A percentile compares a stretch with the other conserved stretches of the same genome.
These are phyloP conservation scores for Cerastoderma edule DNA, from an alignment of 2,888 invertebrate species.

Conservation along the genomic window DNA sequence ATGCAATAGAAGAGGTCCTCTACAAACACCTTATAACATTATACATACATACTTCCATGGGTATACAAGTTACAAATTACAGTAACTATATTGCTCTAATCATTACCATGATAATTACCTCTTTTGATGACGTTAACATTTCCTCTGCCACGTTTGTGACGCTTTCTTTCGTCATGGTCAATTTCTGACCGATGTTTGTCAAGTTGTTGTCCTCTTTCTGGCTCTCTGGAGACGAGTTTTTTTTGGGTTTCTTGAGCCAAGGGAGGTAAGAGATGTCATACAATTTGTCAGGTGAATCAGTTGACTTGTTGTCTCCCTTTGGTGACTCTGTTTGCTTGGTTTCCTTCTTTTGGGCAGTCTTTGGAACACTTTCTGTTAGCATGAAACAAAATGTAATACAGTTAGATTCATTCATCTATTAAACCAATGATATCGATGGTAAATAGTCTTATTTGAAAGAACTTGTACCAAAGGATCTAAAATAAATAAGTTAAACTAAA, in stretches of 20 bases:
- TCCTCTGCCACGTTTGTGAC: slow-evolving; percentile 71
- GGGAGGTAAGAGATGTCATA: slow-evolving; percentile 48
- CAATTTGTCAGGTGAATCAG: slow-evolving; percentile 18
- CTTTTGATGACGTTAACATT: slow-evolving; percentile 71
- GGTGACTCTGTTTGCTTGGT: slow-evolving; percentile 17
- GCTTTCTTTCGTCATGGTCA: slow-evolving; percentile 65
- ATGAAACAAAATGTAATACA: not conserved
- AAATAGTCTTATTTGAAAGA: too few relatives aligned
- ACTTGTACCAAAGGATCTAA: too few relatives aligned
- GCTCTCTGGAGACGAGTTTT: slow-evolving; percentile 16
- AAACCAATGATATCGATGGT: too few relatives aligned
- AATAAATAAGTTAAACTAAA: too few relatives aligned
- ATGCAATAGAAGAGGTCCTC: too few relatives aligned
- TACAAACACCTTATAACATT: too few relatives aligned
- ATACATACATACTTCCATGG: too few relatives aligned
- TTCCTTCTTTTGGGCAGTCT: slow-evolving; percentile 29
- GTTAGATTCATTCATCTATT: not conserved
- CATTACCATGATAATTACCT: slow-evolving; percentile 67
- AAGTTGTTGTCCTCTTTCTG: slow-evolving; percentile 61
- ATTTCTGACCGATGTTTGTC: slow-evolving; percentile 69
- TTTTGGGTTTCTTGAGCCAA: slow-evolving; percentile 25
- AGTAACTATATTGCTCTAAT: too few relatives aligned
- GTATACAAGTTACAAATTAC: too few relatives aligned
- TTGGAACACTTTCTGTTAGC: slow-evolving; percentile 49
- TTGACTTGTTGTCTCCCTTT: slow-evolving; percentile 9